Base-by-base conservation (phyloP, 2,888 invertebrate species). In the Dolichopus griseipennis region DNA sequence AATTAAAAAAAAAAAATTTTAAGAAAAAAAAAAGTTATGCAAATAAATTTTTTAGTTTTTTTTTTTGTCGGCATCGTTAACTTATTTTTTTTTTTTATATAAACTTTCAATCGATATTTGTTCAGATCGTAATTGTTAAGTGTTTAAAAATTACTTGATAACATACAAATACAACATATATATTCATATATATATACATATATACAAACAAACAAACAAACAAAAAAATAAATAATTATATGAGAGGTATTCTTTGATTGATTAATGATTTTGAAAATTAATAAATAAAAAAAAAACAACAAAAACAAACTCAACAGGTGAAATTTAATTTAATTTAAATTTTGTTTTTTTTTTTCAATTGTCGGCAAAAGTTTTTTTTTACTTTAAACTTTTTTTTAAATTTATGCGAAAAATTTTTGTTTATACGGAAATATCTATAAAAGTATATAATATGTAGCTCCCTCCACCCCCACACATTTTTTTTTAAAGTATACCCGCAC, bases 51-150 rank as follows among this genome's bases (percentile, higher is more conserved):
- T 1, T 52, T 27, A 27, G 5, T 27, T 27, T 27, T 27, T 27
- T 27, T 27, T 18, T 52, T 52, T 52, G 52, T 52, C 52, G 52
- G 52, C 52, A 52, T 52, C 52, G 52, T 52, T 52, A 52, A 52
- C 18, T 43, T 15, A 9, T 43, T 15, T 43, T 3, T 43, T 43
- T 18, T 18, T 52, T 52, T 52, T 52, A 18, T 52, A 18, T 52
- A 52, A 52, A 52, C 52, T 52, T 52, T 52, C 52, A 52, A 52
- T 52, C 52, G 52, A 52, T 52, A 52, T 52, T 52, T 52, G 52
- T 52, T 18, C 52, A 52, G 52, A n/a, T 52, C 18, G 52, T 52
- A 52, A 52, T 52, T 52, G 15, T 18, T 52, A 52, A 52, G 52
- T 52, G 6, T 52, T 52, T 52, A 52, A 15, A 52, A 52, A 52